Evolutionary conservation across 2,113 vertebrate species (phyloP).

Genomic region (Tricholaema leucomelas): DNA sequence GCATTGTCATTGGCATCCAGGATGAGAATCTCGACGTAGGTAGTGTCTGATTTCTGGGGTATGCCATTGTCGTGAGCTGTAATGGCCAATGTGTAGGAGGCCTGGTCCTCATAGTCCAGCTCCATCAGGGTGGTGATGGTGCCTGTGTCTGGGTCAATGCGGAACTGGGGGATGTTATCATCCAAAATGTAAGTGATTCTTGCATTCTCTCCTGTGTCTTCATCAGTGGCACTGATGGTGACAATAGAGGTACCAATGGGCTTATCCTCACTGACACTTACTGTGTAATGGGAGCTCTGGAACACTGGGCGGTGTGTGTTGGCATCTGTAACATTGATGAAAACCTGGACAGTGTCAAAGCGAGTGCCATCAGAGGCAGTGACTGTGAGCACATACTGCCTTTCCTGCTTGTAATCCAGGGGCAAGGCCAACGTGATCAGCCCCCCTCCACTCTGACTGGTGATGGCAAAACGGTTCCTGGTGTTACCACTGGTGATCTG

Average conservation of each 20-base stretch:
- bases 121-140: conserved; percentile 90
- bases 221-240: conserved; percentile 89
- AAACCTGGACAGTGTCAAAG: conserved; percentile 89
- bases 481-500: conserved; percentile 98
- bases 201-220: conserved; percentile 94
- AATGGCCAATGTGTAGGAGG: conserved; percentile 91
- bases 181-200: conserved; percentile 94
- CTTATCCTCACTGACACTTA: conserved; percentile 85
- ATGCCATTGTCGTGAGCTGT: conserved; percentile 93
- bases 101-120: conserved; percentile 93
- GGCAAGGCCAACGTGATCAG: conserved; percentile 92
- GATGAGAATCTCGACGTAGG: conserved; percentile 92
- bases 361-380: conserved; percentile 93
- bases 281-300: conserved; percentile 91
- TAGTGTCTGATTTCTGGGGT: conserved; percentile 93
- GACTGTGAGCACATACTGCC: conserved; percentile 91
- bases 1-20: conserved; percentile 91
- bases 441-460: conserved; percentile 93
- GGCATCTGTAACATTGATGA: conserved; percentile 95
- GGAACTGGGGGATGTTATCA: conserved; percentile 92
- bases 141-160: conserved; percentile 89
- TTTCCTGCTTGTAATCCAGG: conserved; percentile 95
- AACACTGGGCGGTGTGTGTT: conserved; percentile 96
- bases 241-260: conserved; percentile 89
- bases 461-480: conserved; percentile 94